These are phyloP conservation scores for Actinemys pallida DNA, from an alignment of 2,113 vertebrate genomes.

Conservation along the genomic window DNA sequence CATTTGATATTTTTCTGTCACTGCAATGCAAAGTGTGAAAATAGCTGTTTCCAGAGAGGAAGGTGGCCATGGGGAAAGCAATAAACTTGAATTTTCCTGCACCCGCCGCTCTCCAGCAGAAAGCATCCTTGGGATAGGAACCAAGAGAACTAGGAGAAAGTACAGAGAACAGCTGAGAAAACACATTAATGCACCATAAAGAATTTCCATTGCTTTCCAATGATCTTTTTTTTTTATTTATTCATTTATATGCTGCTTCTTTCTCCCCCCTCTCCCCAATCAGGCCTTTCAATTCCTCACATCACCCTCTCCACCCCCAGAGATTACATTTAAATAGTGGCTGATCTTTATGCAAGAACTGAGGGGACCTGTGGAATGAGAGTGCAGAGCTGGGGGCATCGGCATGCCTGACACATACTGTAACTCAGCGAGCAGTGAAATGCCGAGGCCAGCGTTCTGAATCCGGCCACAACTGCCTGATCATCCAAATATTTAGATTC, in stretches of 20 bases:
- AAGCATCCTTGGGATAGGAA: conserved; percentile 57
- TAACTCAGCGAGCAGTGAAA: neutral
- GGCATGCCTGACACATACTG: neutral
- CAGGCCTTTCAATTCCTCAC: conserved; percentile 37
- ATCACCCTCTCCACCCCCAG: conserved; percentile 45
- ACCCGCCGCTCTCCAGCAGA: accelerated
- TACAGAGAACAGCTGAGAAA: conserved; percentile 71
- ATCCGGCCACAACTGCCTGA: neutral
- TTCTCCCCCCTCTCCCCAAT: neutral
- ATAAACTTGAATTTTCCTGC: neutral
- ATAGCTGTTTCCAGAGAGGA: neutral
- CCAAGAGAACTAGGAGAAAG: conserved; percentile 24
- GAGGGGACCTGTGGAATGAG: neutral
- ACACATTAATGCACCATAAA: conserved; percentile 74
- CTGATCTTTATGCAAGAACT: conserved; percentile 15
- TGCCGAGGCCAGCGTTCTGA: neutral
- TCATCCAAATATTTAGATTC: conserved; percentile 64
- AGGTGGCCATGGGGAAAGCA: accelerated
- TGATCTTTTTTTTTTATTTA: conserved; percentile 74
- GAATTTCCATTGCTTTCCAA: conserved; percentile 66
- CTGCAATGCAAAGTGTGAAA: accelerated
- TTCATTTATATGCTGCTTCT: conserved; percentile 50
- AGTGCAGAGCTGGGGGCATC: neutral
- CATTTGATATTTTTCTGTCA: accelerated
- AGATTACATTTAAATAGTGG: conserved; percentile 31